Percentiles rank a stretch among this genome's conserved stretches.
Conservation (phyloP, 2,113 vertebrate species). For the Salminus brasiliensis region DNA sequence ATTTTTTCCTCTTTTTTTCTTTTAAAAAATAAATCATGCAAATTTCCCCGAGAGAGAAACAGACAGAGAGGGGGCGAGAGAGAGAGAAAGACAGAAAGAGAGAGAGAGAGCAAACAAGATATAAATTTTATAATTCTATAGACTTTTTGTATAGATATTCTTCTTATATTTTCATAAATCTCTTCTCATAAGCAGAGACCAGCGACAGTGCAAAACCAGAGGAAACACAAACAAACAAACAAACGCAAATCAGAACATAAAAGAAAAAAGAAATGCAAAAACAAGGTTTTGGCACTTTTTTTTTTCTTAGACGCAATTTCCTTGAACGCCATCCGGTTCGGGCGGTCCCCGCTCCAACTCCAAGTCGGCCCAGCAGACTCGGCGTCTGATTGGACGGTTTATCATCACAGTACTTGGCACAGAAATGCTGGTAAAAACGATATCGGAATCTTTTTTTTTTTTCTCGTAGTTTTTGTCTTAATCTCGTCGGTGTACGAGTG, state of each 20-base stretch:
- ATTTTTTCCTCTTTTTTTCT: conserved; percentile 46
- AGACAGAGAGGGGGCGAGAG: too few species aligned
- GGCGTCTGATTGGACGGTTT: conserved; percentile 70
- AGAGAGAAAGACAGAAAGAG: too few species aligned
- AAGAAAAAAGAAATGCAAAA: conserved; percentile 55
- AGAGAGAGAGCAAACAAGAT: conserved; percentile 67
- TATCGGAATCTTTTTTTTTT: conserved; percentile 75
- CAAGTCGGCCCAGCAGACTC: conserved; percentile 67
- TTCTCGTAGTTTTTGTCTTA: conserved; percentile 71
- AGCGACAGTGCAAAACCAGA: conserved; percentile 67
- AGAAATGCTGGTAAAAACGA: conserved; percentile 84
- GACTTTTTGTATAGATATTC: conserved; percentile 46
- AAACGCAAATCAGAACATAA: not conserved
- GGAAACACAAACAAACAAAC: conserved; percentile 14
- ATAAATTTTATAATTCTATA: conserved; percentile 67
- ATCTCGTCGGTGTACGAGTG: conserved; percentile 76
- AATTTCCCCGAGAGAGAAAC: conserved; percentile 65
- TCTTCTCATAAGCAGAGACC: conserved; percentile 69
- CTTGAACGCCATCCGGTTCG: conserved; percentile 73
- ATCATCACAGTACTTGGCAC: conserved; percentile 83
- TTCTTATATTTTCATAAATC: conserved; percentile 65
- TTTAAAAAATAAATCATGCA: conserved; percentile 71
- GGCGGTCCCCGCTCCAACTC: conserved; percentile 67
- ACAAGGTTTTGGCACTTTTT: conserved; percentile 80
- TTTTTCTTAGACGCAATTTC: conserved; percentile 71